phyloP scores from a whole-genome alignment of 2,113 vertebrate genomes.

The Enhydra lutris region DNA sequence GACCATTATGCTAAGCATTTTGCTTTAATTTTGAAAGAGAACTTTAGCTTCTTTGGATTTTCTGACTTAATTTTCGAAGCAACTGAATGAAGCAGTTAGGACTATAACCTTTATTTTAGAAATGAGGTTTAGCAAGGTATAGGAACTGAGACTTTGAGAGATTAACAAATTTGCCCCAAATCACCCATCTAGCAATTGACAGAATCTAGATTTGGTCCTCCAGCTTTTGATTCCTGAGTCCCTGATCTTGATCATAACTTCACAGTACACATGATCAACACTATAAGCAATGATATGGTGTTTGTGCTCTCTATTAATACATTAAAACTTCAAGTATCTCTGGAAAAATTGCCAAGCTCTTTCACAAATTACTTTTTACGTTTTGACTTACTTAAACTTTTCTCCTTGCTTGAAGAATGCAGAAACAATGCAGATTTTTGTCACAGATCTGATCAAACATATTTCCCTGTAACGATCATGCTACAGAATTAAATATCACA shows the following conservation, averaged over 20 bases:
- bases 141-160: neutral
- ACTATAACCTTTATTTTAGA: neutral
- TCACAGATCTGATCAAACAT: neutral
- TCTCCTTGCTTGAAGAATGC: neutral
- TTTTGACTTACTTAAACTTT: neutral
- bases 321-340: neutral
- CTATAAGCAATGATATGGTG: neutral
- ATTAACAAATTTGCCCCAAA: neutral
- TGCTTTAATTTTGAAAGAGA: neutral
- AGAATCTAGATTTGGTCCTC: neutral
- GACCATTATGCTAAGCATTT: neutral
- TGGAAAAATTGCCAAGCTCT: neutral
- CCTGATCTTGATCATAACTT: neutral
- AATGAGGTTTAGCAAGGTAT: neutral
- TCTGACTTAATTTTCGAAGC: neutral
- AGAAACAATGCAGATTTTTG: neutral
- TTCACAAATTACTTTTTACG: neutral
- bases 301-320: neutral
- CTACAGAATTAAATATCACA: neutral
- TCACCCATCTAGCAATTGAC: neutral
- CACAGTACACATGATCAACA: neutral
- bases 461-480: neutral
- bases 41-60: neutral
- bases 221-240: neutral
- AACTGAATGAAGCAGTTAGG: neutral